Evolutionary conservation across 2,113 vertebrate genomes (phyloP), one percentile per base, ranked within the genome.

Genomic region (Myotis lucifugus): DNA sequence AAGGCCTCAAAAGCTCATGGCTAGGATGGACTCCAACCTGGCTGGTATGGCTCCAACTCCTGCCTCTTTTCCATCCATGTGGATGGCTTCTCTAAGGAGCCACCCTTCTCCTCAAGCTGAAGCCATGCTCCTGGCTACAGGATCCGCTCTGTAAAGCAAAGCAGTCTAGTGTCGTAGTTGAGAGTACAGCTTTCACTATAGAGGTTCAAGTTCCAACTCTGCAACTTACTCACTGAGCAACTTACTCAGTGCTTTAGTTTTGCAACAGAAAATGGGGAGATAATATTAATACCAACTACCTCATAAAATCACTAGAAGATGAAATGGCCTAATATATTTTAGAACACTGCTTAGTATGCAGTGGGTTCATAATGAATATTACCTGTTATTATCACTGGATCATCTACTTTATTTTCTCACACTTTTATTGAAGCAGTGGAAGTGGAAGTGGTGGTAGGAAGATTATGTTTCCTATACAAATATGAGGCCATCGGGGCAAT

Each of bases 401-500:
- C 79, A 13, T 6, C 54, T 11, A 5, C 18, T 79, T 18, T 3
- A 29, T 85, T 59, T 34, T 48, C 42, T 82, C 67, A 82, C 5
- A 52, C 13, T 42, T 32, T 69, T 59, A 8, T 23, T 40, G 74
- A 86, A 59, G 27, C 50, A 70, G 61, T 25, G 25, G 34, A 50
- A 48, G n/a, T 40, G 1, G 13, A 50, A 50, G n/a, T 27, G 1
- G 9, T 59, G 48, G 40, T 34, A 19, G 52, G 2, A 87, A 40
- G 67, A 40, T 13, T 40, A 29, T 56, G 73, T 66, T 54, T 85
- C 52, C 50, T n/a, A 54, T 7, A 27, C 6, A 59, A 40, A 56
- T 10, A 37, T 7, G 19, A 27, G 2, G 3, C n/a, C 25, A 2
- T 0, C 1, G 52, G 48, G 40, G 27, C n/a, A 52, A 8, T 29